phyloP scores from a whole-genome alignment of 1,140 invertebrate species.

The Drosophila fuyamai region DNA sequence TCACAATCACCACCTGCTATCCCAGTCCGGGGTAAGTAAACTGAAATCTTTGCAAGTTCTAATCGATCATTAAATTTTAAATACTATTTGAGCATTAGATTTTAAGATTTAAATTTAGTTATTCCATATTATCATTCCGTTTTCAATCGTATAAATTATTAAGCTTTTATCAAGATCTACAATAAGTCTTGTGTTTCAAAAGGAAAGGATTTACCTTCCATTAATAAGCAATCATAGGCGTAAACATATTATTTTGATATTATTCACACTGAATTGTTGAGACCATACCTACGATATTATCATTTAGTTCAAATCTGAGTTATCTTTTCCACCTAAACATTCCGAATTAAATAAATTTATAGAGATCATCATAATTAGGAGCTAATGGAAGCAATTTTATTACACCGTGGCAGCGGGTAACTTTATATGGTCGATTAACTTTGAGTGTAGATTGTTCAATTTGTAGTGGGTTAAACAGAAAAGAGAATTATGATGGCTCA shows the following conservation, averaged over 20 bases:
- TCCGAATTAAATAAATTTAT: neutral
- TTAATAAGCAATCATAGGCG: too few species aligned
- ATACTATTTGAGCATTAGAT: too few species aligned
- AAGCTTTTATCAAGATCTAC: too few species aligned
- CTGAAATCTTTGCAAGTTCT: too few species aligned
- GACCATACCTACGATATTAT: neutral
- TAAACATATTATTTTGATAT: too few species aligned
- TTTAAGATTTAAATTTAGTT: too few species aligned
- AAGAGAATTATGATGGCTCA: neutral
- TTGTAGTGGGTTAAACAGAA: neutral
- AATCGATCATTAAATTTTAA: too few species aligned
- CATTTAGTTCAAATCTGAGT: neutral
- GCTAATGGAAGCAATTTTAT: neutral
- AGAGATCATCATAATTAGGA: neutral
- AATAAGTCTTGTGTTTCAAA: too few species aligned
- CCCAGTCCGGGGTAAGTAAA: slow-evolving; percentile 88
- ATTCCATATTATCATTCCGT: too few species aligned
- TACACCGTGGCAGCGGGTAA: neutral
- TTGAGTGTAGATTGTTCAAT: neutral
- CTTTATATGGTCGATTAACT: neutral
- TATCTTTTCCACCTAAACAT: neutral
- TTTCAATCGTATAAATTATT: too few species aligned
- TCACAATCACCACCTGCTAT: slow-evolving; percentile 95
- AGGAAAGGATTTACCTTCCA: too few species aligned
- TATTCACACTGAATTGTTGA: too few species aligned